phyloP scores from a whole-genome alignment of 2,797 vertebrate species.

The Sphenopsis melanotis region DNA sequence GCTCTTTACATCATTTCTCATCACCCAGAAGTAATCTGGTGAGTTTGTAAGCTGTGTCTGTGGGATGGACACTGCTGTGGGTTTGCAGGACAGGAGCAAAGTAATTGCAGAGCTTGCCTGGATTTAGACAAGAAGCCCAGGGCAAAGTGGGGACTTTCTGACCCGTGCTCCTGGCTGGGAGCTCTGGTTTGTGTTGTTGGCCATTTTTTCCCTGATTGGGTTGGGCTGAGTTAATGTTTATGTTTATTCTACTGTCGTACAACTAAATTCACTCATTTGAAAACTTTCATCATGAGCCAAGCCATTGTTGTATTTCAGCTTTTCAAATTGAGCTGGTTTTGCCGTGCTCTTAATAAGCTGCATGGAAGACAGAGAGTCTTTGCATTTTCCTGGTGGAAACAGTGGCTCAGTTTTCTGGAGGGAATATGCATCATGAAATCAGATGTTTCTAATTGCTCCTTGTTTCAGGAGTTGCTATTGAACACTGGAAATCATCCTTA shows the following conservation, averaged over 20 bases:
- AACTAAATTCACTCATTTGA: slow-evolving; percentile 35
- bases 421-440: slow-evolving; percentile 29
- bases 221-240: slow-evolving; percentile 11
- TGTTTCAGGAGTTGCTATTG: slow-evolving; percentile 45
- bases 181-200: neutral
- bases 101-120: neutral
- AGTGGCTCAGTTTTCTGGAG: neutral
- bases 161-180: neutral
- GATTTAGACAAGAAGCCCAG: neutral
- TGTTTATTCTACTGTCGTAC: slow-evolving; percentile 12
- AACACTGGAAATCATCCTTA: slow-evolving; percentile 51
- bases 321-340: slow-evolving; percentile 10
- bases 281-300: neutral
- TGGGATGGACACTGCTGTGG: fast-evolving
- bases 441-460: slow-evolving; percentile 44
- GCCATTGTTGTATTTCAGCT: slow-evolving; percentile 31
- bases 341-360: neutral
- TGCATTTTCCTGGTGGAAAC: slow-evolving; percentile 11
- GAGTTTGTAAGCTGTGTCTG: neutral
- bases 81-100: neutral
- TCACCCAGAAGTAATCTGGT: no score
- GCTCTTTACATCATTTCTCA: neutral
- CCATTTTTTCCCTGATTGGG: neutral
- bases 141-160: neutral
- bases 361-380: neutral